phyloP scores from a whole-genome alignment of 2,797 vertebrate species.

The Notoglanidium macrostoma region DNA sequence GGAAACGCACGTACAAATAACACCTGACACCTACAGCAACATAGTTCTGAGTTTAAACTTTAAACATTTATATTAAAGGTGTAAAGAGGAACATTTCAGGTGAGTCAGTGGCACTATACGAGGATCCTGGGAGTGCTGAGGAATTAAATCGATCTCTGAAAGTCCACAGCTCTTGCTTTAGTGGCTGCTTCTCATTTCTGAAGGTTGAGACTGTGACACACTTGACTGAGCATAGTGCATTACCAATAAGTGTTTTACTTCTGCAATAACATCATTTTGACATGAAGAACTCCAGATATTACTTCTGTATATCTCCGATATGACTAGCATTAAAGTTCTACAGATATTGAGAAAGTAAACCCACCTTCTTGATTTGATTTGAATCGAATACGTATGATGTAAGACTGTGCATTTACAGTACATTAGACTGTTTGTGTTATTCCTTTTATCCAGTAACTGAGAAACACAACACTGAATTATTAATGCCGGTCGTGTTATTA shows the following conservation, averaged over 20 bases:
- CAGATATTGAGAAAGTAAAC: not conserved
- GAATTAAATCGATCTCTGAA: not conserved
- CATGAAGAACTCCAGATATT: not conserved
- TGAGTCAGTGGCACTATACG: not conserved
- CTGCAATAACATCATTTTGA: not conserved
- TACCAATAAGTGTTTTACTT: not conserved
- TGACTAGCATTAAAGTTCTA: not conserved
- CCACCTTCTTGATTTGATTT: not conserved
- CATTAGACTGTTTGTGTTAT: not conserved
- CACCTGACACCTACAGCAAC: not conserved
- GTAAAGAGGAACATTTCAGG: not conserved
- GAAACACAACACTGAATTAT: conserved; percentile 18
- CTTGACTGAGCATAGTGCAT: not conserved
- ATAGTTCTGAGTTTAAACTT: not conserved
- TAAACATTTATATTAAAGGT: not conserved
- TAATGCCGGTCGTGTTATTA: not conserved
- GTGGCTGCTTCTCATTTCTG: not conserved
- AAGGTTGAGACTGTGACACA: not conserved
- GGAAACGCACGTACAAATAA: not conserved
- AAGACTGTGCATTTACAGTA: not conserved
- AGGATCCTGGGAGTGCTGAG: not conserved
- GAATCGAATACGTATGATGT: not conserved
- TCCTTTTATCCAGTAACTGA: too few relatives aligned
- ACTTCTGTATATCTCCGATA: not conserved
- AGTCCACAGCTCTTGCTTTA: not conserved